Evolutionary conservation across 2,113 vertebrate species (phyloP), one percentile per base, ranked within the genome.

Genomic region (Syngnathus typhle): DNA sequence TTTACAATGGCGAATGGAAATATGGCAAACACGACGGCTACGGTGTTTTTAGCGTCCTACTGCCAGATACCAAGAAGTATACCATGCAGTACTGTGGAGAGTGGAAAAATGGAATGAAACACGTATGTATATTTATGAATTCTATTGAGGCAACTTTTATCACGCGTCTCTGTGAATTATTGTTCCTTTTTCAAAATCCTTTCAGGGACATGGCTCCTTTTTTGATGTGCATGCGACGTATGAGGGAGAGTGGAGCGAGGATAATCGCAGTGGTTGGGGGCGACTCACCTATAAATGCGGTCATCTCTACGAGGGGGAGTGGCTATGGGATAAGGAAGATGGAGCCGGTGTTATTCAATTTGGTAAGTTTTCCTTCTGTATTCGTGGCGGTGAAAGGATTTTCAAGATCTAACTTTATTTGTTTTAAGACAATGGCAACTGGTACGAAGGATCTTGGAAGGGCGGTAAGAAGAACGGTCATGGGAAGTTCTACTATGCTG

Each of bases 1-100:
- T 94, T 71, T 98, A 98, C 69, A 88, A 92, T 0, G 96, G 96
- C 27, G 95, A 98, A 54, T 99, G 96, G 96, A 94, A 91, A 81
- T 86, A 68, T 73, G 95, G 94, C 23, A 94, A 92, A 73, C 73
- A 87, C 43, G 88, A 95, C 6, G 95, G 96, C 44, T 90, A 90
- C 0, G 96, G 96, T 21, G 90, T 88, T 0, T 93, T 94, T 75
- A 94, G 93, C 39, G 32, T 89, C 71, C 85, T 78, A 16, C 84
- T 91, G 49, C 87, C 83, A 0, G 67, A 65, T 39, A 90, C 87
- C 6, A 92, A 91, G 44, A 85, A 91, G 38, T 85, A 93, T 76
- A 76, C 27, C 55, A 93, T 52, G 64, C 87, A 92, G 21, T 98
- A 96, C 73, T 84, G 81, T 1, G 96, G 96, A 72, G 89, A 70